Evolutionary conservation across 2,113 vertebrate species (phyloP).

Genomic region (Corythoichthys haematopterus): DNA sequence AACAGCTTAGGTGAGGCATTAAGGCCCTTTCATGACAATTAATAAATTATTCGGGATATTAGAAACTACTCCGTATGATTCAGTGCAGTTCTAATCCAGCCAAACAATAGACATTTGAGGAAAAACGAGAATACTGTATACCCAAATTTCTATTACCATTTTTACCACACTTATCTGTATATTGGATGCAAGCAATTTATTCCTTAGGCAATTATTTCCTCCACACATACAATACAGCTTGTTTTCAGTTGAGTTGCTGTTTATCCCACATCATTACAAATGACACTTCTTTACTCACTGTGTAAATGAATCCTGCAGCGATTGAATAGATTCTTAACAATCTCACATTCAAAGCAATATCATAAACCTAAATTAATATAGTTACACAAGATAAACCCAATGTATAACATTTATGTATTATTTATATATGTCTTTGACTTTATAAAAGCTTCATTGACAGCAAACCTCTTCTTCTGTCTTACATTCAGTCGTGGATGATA

Average conservation of each 20-base stretch:
- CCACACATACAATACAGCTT: not conserved
- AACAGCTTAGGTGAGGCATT: not conserved
- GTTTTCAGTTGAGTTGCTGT: not conserved
- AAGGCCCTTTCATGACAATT: not conserved
- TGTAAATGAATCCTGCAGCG: not conserved
- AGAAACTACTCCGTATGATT: not conserved
- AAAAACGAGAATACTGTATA: too few species aligned
- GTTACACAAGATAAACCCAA: not conserved
- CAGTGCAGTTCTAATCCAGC: not conserved
- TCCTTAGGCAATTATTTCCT: too few species aligned
- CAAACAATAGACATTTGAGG: too few species aligned
- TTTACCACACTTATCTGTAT: too few species aligned
- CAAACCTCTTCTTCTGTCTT: not conserved
- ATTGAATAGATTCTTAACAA: not conserved
- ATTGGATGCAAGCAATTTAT: too few species aligned
- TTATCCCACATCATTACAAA: not conserved
- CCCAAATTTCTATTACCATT: too few species aligned
- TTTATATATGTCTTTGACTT: not conserved
- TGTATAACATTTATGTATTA: not conserved
- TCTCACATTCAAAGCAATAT: not conserved
- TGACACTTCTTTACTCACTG: not conserved
- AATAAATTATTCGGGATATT: not conserved
- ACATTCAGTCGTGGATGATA: not conserved
- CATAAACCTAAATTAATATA: not conserved
- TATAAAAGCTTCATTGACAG: not conserved